Conservation (phyloP, 2,797 vertebrate genomes). For the Amblyopsis hoosieri region DNA sequence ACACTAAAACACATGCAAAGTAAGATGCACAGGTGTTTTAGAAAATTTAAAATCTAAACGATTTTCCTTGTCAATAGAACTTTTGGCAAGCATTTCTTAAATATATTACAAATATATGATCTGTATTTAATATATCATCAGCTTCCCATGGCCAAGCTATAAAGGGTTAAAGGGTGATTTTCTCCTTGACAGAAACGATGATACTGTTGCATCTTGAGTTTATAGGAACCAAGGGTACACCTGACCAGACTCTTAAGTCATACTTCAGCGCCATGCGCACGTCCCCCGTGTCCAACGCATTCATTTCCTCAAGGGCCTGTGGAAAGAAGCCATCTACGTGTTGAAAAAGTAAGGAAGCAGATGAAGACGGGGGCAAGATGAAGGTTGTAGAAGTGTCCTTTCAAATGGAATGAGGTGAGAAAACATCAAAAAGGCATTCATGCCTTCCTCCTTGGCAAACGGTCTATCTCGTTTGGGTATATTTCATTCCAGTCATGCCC, state of each 20-base stretch:
- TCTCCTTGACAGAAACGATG: conserved; percentile 9
- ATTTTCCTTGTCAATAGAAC: no score
- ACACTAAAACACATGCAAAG: no score
- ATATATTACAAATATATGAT: no score
- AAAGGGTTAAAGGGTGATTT: conserved; percentile 3
- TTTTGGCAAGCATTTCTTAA: no score
- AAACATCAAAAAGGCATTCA: conserved; percentile 60
- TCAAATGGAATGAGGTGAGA: conserved; percentile 51
- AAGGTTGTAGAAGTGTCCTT: conserved; percentile 44
- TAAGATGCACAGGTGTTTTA: no score
- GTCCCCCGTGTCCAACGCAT: conserved; percentile 57
- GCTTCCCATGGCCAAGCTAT: no score
- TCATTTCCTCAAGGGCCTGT: conserved; percentile 45
- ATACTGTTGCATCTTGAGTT: no score
- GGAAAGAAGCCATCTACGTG: conserved; percentile 52
- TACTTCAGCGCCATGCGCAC: conserved; percentile 46
- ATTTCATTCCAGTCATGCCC: conserved; percentile 70
- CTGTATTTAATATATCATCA: no score
- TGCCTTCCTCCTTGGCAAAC: conserved; percentile 61
- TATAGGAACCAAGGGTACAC: conserved; percentile 35
- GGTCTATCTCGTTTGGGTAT: conserved; percentile 56
- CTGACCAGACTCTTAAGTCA: conserved; percentile 54
- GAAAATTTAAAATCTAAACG: no score
- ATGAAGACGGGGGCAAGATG: conserved; percentile 54
- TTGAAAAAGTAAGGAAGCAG: conserved; percentile 54